phyloP scores from a whole-genome alignment of 1,140 invertebrate species.

The Trichonephila clavata region DNA sequence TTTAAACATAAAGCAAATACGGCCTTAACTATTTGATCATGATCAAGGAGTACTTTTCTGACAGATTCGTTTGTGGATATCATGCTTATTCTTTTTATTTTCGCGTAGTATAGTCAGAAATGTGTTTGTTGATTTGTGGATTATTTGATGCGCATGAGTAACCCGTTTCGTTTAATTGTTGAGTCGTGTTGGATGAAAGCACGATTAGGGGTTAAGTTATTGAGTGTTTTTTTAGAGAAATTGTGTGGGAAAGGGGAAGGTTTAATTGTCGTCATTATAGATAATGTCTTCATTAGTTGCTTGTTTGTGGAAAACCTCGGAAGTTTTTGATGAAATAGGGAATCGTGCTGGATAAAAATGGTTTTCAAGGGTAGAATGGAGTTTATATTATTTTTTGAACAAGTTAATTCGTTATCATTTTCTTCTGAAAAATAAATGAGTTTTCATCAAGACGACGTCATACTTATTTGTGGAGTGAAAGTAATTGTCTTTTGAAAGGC shows the following conservation, averaged over 20 bases:
- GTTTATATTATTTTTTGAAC: neutral
- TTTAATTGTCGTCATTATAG: slow-evolving; percentile 19
- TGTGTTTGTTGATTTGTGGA: neutral
- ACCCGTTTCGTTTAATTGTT: neutral
- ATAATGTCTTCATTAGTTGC: slow-evolving; percentile 12
- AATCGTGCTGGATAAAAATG: neutral
- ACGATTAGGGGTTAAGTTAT: neutral
- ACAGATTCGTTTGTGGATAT: too few relatives aligned
- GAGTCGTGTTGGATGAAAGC: neutral
- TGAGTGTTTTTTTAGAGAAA: neutral
- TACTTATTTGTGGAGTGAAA: neutral
- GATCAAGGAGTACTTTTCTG: too few relatives aligned
- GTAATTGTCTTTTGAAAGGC: neutral
- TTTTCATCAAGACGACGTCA: neutral
- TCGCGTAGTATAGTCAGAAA: neutral
- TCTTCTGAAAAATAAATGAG: neutral
- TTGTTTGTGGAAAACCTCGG: neutral
- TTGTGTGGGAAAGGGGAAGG: neutral
- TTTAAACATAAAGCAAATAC: too few relatives aligned
- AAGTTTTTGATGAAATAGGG: neutral
- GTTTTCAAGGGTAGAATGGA: neutral
- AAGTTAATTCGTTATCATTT: neutral
- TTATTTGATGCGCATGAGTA: neutral
- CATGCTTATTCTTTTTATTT: too few relatives aligned
- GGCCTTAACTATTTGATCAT: too few relatives aligned